These are phyloP conservation scores for Drosophila punjabiensis DNA, from an alignment of 1,140 invertebrate genomes.

Conservation along the genomic window DNA sequence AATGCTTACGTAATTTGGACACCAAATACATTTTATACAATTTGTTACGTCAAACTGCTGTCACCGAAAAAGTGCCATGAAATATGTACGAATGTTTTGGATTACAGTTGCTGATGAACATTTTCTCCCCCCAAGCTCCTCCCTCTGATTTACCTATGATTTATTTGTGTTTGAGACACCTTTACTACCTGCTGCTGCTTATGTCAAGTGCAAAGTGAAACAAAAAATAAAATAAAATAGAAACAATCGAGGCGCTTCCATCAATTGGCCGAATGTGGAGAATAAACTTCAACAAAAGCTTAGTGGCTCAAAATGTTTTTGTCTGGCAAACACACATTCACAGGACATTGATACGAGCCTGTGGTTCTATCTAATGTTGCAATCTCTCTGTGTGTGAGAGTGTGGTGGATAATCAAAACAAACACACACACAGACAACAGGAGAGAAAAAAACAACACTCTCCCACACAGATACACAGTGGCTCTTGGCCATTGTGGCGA, in stretches of 20 bases:
- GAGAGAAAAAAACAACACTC: not conserved
- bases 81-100: slow-evolving; percentile 51
- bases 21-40: slow-evolving; percentile 36
- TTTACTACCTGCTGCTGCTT: slow-evolving; percentile 65
- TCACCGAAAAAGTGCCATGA: slow-evolving; percentile 40
- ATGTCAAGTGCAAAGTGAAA: slow-evolving; percentile 41
- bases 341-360: slow-evolving; percentile 52
- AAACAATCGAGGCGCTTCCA: slow-evolving; percentile 56
- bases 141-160: slow-evolving; percentile 39
- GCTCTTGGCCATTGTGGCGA: slow-evolving; percentile 58
- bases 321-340: slow-evolving; percentile 54
- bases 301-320: slow-evolving; percentile 80
- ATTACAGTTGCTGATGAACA: slow-evolving; percentile 33
- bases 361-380: slow-evolving; percentile 37
- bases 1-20: slow-evolving; percentile 20
- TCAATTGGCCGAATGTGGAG: slow-evolving; percentile 76
- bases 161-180: slow-evolving; percentile 63
- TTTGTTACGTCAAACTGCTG: slow-evolving; percentile 36
- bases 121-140: not conserved
- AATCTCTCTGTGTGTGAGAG: slow-evolving; percentile 12
- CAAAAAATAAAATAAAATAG: slow-evolving; percentile 18
- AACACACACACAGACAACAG: slow-evolving; percentile 53
- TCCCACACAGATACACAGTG: slow-evolving; percentile 46
- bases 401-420: slow-evolving; percentile 73
- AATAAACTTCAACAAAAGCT: slow-evolving; percentile 82